Base-by-base conservation (phyloP, 2,888 invertebrate genomes). In the Escarpia spicata region DNA sequence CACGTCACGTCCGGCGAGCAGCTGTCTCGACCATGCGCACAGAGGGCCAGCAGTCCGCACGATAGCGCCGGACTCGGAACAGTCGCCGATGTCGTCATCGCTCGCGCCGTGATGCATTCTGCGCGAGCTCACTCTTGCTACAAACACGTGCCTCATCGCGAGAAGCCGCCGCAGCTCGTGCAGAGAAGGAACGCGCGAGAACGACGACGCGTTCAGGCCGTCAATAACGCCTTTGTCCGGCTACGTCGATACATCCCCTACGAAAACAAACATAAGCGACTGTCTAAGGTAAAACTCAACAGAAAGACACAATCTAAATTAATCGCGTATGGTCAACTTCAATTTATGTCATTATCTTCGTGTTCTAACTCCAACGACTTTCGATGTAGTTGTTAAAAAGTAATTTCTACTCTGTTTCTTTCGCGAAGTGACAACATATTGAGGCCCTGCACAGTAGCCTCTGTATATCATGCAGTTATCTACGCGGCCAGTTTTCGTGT, bases 101-200 rank as follows among this genome's bases (percentile, higher is more conserved):
- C 75, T 15, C 75, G 26, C 6, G 75, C 75, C 26, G 75, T 75
- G 75, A 75, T 26, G 75, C 75, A 26, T 15, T 75, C 75, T 3
- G 75, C 75, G 75, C 75, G 75, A 6, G 75, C 75, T 93, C 92
- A 91, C 60, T 58, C 92, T 43, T 93, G 94, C 10, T 96, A 96
- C 94, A 95, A 96, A 91, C 96, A 96, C 94, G 94, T 96, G 43
- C 96, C 96, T 26, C 96, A 96, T 95, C 96, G 97, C 92, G 97
- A 97, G 94, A 97, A 97, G 95, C 97, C 97, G 19, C 97, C 97
- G 43, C 97, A 97, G 95, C 96, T 97, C 93, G 97, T 97, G 93
- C 97, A 97, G 31, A 95, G 96, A 93, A 95, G 97, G 93, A 97
- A 97, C 95, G 97, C 97, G 9, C 96, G 97, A 92, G 97, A 97